Percentiles rank a stretch among this genome's conserved stretches.
Evolutionary conservation across 2,888 invertebrate species (phyloP).

Genomic region (Sinhomidia bicolor): DNA sequence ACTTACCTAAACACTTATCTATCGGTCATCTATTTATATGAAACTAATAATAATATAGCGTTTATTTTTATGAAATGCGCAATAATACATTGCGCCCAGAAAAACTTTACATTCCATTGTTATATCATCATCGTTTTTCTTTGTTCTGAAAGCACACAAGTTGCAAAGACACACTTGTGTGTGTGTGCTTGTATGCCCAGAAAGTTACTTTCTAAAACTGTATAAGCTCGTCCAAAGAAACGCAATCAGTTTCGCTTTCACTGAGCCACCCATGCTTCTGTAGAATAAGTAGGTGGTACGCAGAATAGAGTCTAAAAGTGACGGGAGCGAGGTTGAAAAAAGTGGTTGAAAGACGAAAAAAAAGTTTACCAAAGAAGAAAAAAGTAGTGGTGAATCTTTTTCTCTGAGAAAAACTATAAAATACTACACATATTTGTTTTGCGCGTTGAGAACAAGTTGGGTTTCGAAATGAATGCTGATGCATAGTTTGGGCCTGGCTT

Average conservation of each 20-base stretch:
- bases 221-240: neutral
- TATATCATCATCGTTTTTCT: neutral
- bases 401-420: neutral
- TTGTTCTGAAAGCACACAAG: too few species aligned
- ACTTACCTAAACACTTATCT: neutral
- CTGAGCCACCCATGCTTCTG: neutral
- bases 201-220: slow-evolving; percentile 22
- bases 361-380: neutral
- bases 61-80: too few species aligned
- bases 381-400: slow-evolving; percentile 27
- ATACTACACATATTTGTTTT: slow-evolving; percentile 1
- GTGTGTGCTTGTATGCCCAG: neutral
- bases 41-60: too few species aligned
- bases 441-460: neutral
- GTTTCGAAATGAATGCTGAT: too few species aligned
- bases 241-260: slow-evolving; percentile 50
- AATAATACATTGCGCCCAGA: too few species aligned
- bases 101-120: neutral
- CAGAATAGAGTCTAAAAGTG: neutral
- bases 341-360: neutral
- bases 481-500: too few species aligned
- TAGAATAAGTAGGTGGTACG: neutral
- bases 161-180: neutral
- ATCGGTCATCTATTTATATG: neutral
- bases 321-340: neutral